Conservation (phyloP, 2,797 vertebrate genomes). For the Etheostoma nigrum region DNA sequence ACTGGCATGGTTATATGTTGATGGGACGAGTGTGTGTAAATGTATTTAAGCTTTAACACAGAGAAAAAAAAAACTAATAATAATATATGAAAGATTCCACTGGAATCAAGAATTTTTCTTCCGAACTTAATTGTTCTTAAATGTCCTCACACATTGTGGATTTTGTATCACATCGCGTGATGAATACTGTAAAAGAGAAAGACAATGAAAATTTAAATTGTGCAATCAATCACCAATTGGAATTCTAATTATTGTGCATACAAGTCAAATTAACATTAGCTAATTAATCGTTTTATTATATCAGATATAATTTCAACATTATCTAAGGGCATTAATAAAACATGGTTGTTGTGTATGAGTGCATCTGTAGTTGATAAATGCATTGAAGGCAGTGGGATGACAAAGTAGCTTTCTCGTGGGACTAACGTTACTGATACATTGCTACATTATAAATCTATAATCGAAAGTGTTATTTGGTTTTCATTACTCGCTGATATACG, state of each 20-base stretch:
- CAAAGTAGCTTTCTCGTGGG: conserved; percentile 2
- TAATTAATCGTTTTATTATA: too few relatives aligned
- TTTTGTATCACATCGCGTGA: conserved; percentile 86
- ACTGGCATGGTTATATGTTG: conserved; percentile 96
- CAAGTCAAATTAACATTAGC: background rate
- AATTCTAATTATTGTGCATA: background rate
- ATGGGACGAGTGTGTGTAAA: conserved; percentile 72
- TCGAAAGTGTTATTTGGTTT: background rate
- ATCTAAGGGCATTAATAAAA: background rate
- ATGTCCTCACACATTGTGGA: conserved; percentile 87
- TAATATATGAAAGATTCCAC: conserved; percentile 94
- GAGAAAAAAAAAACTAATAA: conserved; percentile 79
- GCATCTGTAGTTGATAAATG: conserved; percentile 3
- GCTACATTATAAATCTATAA: background rate
- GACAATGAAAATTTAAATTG: conserved; percentile 18
- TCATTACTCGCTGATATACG: background rate
- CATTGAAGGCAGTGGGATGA: background rate
- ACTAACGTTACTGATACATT: background rate
- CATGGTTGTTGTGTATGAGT: background rate
- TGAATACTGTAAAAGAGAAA: conserved; percentile 82
- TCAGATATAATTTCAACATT: too few relatives aligned
- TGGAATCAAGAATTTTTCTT: conserved; percentile 94
- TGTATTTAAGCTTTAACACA: conserved; percentile 77
- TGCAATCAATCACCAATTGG: background rate
- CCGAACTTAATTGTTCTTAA: conserved; percentile 86